Percentiles rank a stretch among this genome's conserved stretches.
These are phyloP conservation scores for Pheosia tremula DNA, from an alignment of 2,888 invertebrate genomes.

Conservation along the genomic window DNA sequence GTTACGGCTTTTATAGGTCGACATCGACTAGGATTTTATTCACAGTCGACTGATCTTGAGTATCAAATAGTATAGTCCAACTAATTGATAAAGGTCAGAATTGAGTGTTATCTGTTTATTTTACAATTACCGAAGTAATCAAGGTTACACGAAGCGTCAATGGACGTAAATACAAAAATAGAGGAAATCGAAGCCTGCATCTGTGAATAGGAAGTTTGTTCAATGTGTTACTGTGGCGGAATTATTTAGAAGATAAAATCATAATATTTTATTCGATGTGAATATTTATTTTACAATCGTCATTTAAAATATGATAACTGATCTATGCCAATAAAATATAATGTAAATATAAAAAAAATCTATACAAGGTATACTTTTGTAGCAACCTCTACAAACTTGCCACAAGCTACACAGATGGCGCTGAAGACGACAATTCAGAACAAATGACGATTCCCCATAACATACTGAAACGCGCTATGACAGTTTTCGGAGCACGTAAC, in stretches of 20 bases:
- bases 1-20: neutral
- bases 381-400: too few species aligned
- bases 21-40: neutral
- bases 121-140: constrained; percentile 65
- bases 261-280: neutral
- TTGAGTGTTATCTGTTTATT: constrained; percentile 65
- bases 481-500: too few species aligned
- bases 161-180: constrained; percentile 25
- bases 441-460: too few species aligned
- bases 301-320: too few species aligned
- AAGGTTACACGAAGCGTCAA: constrained; percentile 51
- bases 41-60: constrained; percentile 41
- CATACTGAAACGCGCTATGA: too few species aligned
- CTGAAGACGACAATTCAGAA: too few species aligned
- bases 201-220: constrained; percentile 19
- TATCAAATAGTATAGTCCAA: constrained; percentile 52
- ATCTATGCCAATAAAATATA: too few species aligned
- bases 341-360: too few species aligned
- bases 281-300: neutral
- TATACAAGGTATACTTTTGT: too few species aligned
- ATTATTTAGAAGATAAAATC: neutral
- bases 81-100: constrained; percentile 70
- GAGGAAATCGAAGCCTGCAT: constrained; percentile 18
- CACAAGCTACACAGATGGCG: too few species aligned
- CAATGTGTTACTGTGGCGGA: constrained; percentile 5